Conservation (phyloP, 2,888 invertebrate genomes). For the Thecophora atra region DNA sequence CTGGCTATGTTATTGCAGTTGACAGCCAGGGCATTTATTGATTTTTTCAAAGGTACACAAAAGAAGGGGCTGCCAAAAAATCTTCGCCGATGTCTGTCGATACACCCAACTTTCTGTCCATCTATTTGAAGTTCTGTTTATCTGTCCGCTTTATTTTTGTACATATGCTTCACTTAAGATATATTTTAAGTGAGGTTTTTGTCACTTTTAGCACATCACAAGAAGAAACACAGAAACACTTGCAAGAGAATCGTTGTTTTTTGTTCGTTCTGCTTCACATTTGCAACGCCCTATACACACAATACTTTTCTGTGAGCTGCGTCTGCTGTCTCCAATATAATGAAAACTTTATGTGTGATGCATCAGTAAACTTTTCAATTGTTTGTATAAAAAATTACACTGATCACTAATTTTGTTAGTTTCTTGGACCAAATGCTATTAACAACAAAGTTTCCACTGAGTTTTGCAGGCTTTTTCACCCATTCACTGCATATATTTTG, state of each 20-base stretch:
- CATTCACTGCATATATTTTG: conserved; percentile 31
- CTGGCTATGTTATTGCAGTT: conserved; percentile 37
- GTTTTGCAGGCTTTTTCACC: conserved; percentile 3
- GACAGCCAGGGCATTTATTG: conserved; percentile 56
- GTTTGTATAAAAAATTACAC: no score
- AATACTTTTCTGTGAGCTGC: background rate
- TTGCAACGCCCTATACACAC: background rate
- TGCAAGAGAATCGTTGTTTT: background rate
- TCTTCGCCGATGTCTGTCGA: background rate
- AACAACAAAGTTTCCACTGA: background rate
- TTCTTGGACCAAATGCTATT: no score
- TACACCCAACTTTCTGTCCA: background rate
- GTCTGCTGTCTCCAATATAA: background rate
- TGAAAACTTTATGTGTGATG: background rate
- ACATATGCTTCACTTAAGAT: background rate
- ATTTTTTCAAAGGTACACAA: conserved; percentile 63
- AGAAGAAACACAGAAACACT: background rate
- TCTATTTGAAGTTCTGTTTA: background rate
- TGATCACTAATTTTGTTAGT: no score
- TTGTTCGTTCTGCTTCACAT: background rate
- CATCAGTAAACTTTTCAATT: no score
- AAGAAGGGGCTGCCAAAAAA: conserved; percentile 41
- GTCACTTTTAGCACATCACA: background rate
- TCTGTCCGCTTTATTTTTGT: background rate
- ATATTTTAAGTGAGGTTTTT: background rate